phyloP scores from a whole-genome alignment of 2,797 vertebrate genomes.

The Pogonophryne albipinna region DNA sequence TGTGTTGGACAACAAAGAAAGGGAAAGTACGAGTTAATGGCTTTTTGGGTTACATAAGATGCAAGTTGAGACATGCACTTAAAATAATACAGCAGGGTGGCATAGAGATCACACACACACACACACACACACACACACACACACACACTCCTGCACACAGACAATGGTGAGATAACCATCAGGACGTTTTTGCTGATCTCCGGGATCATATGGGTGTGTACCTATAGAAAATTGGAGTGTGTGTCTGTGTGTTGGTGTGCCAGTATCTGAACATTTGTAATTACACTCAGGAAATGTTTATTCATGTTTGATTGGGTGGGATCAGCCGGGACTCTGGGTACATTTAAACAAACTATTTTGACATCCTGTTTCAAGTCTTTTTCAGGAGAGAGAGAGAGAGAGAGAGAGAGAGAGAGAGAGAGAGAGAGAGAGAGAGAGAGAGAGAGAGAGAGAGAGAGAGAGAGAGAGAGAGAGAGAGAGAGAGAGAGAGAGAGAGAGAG shows the following conservation, averaged over 20 bases:
- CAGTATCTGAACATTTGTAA: constrained; percentile 87
- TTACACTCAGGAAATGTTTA: constrained; percentile 94
- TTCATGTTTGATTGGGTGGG: constrained; percentile 90
- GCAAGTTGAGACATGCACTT: no score
- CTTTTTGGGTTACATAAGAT: no score
- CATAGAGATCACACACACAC: constrained; percentile 6
- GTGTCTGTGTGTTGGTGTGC: constrained; percentile 19
- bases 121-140: constrained; percentile 3
- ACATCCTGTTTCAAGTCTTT: constrained; percentile 92
- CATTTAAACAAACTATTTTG: constrained; percentile 93
- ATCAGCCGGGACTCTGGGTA: constrained; percentile 86
- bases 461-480: no score
- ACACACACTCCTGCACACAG: constrained; percentile 2
- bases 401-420: no score
- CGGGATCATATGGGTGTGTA: constrained; percentile 39
- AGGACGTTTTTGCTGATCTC: constrained; percentile 12
- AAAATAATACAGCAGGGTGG: constrained; percentile 39
- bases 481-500: no score
- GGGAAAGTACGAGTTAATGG: no score
- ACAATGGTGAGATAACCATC: constrained; percentile 50
- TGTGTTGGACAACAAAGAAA: no score
- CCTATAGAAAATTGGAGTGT: constrained; percentile 14
- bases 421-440: no score
- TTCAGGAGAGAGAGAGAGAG: constrained; percentile 72
- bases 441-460: no score